Base-by-base conservation (phyloP, 2,113 vertebrate species). In the Scartelaos histophorus region DNA sequence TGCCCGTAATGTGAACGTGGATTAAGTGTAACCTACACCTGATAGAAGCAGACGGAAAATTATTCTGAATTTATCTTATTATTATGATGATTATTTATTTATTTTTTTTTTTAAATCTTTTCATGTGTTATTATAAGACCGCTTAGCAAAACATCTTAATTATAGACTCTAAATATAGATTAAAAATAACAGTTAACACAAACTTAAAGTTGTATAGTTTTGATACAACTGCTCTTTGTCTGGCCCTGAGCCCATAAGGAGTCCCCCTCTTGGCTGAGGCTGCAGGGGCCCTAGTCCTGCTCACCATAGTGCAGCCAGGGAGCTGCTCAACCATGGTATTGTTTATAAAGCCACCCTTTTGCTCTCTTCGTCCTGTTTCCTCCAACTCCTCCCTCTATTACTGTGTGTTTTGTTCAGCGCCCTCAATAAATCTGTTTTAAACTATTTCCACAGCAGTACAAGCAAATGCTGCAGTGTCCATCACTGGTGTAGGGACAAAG, bases 251-350 rank as follows among this genome's bases (percentile, higher is more conserved):
- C 79, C 79, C 68, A 43, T n/a, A 5, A 10, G 56, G 69, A 66
- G 69, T 54, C 51, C 58, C 58, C 62, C 25, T 65, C 60, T 68
- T 69, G 34, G 34, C 71, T 58, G 29, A 71, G 74, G 38, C 2
- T 49, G 66, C 67, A 54, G 69, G 80, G 51, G 67, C 70, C 38
- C 11, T 35, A 79, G 53, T 66, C 22, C 11, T 24, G n/a, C 74
- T 82, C 83, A 82, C 83, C 76, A 74, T 81, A 80, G 87, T 54
- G 73, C 82, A 25, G 75, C 25, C 56, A 58, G 68, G 12, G 67
- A 85, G 82, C 78, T 67, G 79, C 72, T 89, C 75, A 88, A 85
- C 65, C 81, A 88, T 67, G 81, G 71, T 70, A 60, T 46, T 69
- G 60, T 81, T 86, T 85, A 75, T 73, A 81, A 74, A 85, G 82